Conservation (phyloP, 2,113 vertebrate species). For the Ondatra zibethicus region DNA sequence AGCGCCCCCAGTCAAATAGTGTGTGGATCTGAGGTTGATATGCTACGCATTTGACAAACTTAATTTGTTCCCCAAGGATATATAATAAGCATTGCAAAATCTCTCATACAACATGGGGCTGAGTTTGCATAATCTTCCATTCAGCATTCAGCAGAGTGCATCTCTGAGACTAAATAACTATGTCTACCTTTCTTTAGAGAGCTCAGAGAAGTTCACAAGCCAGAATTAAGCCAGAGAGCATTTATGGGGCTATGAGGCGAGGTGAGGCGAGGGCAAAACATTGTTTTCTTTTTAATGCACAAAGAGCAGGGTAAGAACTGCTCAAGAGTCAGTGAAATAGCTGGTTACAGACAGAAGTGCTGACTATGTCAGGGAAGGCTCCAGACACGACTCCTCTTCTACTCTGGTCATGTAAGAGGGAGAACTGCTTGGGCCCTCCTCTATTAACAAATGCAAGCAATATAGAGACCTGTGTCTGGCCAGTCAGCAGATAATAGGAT, state of each 20-base stretch:
- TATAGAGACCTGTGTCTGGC: not conserved
- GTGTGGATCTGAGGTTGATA: conserved; percentile 52
- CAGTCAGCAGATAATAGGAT: conserved; percentile 70
- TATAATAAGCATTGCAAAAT: conserved; percentile 66
- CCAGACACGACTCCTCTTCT: not conserved
- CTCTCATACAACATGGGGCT: conserved; percentile 28
- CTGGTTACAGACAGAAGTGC: not conserved
- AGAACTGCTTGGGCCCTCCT: not conserved
- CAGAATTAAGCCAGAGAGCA: conserved; percentile 42
- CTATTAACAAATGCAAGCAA: conserved; percentile 25
- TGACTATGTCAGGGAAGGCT: not conserved
- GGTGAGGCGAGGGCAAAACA: not conserved
- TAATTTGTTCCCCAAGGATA: conserved; percentile 68
- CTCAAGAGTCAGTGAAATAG: not conserved
- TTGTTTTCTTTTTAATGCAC: conserved; percentile 24
- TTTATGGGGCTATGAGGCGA: not conserved
- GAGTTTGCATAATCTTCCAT: conserved; percentile 66
- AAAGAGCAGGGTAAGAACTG: not conserved
- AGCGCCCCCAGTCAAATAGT: not conserved
- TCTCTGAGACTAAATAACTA: conserved; percentile 45
- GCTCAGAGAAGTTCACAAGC: conserved; percentile 38
- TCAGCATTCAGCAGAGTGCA: conserved; percentile 33
- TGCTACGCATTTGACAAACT: conserved; percentile 32
- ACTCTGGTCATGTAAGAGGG: not conserved
- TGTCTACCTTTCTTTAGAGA: not conserved